Conservation (phyloP, 2,888 invertebrate genomes). For the Drosophila mulleri region DNA sequence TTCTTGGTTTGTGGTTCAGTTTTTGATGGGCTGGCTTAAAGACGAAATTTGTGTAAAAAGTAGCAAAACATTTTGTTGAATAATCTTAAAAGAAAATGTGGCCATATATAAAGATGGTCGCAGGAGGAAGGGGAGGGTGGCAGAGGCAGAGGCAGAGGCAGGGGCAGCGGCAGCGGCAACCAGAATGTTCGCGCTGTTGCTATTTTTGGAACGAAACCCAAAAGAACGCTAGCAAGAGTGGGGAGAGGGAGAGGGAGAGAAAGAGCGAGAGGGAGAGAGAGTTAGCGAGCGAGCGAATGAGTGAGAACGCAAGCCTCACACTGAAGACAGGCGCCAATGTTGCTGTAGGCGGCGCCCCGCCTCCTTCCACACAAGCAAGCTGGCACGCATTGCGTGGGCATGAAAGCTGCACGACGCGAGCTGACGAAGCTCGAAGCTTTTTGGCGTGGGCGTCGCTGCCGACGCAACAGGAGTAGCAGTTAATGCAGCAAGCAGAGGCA, state of each 20-base stretch:
- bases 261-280: neutral
- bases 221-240: neutral
- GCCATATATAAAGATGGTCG: slow-evolving; percentile 20
- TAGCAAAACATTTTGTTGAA: slow-evolving; percentile 49
- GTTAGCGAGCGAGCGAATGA: neutral
- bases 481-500: slow-evolving; percentile 21
- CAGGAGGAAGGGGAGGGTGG: neutral
- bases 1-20: neutral
- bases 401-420: slow-evolving; percentile 47
- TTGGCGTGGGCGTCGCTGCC: slow-evolving; percentile 63
- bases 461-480: slow-evolving; percentile 67
- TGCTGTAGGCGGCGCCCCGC: slow-evolving; percentile 30
- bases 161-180: slow-evolving; percentile 10
- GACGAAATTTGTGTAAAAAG: slow-evolving; percentile 43
- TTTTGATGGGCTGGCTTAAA: slow-evolving; percentile 33
- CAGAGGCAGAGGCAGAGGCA: neutral
- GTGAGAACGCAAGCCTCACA: slow-evolving; percentile 30
- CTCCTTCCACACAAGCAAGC: neutral
- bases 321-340: slow-evolving; percentile 36
- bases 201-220: slow-evolving; percentile 60
- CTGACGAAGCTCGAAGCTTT: slow-evolving; percentile 43
- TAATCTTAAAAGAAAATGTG: slow-evolving; percentile 31
- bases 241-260: neutral
- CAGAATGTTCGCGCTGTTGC: slow-evolving; percentile 60
- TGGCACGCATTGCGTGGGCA: slow-evolving; percentile 42